Evolutionary conservation across 1,140 invertebrate genomes (phyloP), one percentile per base, ranked within the genome.

Genomic region (Littorina saxatilis): DNA sequence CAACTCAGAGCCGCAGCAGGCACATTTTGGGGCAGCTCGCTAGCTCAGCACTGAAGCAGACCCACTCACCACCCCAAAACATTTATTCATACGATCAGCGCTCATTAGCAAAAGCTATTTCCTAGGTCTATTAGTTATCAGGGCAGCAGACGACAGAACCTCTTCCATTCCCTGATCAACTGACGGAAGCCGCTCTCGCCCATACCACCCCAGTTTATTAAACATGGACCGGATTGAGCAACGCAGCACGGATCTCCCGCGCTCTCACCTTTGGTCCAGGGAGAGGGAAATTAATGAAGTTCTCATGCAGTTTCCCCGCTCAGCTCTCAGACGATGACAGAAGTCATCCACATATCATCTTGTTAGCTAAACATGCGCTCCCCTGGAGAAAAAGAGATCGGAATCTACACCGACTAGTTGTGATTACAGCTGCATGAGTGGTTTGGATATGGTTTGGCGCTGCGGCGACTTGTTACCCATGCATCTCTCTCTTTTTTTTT

Each of bases 301-400:
- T 73, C 7, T 73, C 37, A 73, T 73, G 39, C 70, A 73, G 70
- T 73, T 39, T 17, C 70, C 70, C 70, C 20, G 37, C 70, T 73
- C 70, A 20, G n/a, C 39, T 43, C 39, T 17, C 39, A 11, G 17
- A 35, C 70, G 70, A 73, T 73, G 70, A 73, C 70, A 73, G 70
- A 73, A 73, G 40, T n/a, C 70, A 73, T 73, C 70, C 39, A 73
- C 70, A 73, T 39, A 73, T 73, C 70, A 73, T 73, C 40, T 73
- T 37, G 37, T 37, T n/a, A 73, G 40, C 70, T 73, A 73, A 73
- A 73, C 70, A 73, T 23, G 37, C 58, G 58, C 58, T 61, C 58
- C 20, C 23, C n/a, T n/a, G n/a, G n/a, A n/a, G n/a, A n/a, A n/a
- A n/a, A n/a, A n/a, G 50, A 52, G 50, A 52, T 13, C 9, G 23